Evolutionary conservation across 1,140 invertebrate species (phyloP), one percentile per base, ranked within the genome.

Genomic region (Hypothenemus hampei): DNA sequence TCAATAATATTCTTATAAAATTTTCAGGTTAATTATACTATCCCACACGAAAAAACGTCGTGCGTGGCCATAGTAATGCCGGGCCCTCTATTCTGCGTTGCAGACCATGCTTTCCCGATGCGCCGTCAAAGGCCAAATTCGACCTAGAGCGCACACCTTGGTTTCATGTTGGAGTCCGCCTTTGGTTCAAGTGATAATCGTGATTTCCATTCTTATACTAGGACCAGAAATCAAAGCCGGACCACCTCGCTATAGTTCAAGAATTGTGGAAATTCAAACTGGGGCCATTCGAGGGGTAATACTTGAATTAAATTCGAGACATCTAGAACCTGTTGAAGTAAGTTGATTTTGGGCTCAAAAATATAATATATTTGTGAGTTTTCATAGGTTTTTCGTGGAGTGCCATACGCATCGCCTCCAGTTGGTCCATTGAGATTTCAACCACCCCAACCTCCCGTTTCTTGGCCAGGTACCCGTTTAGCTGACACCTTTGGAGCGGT

Each of bases 351-450:
- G n/a, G n/a, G n/a, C n/a, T n/a, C n/a, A n/a, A n/a, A n/a, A n/a
- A n/a, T n/a, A n/a, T n/a, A n/a, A n/a, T n/a, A n/a, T n/a, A n/a
- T n/a, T n/a, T n/a, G n/a, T n/a, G n/a, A n/a, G n/a, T 15, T 43
- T 43, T 31, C 24, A 33, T n/a, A 61, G 59, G 61, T 58, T 33
- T 91, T 84, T 72, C 83, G 78, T 58, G 89, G 79, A 51, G 84
- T 94, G 39, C 90, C 89, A 3, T 95, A 93, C 76, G 91, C 88
- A 0, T 84, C 87, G 11, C 80, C 83, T 16, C 89, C 89, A 3
- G 72, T 81, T 1, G 83, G 82, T n/a, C 75, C 78, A 10, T 72
- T 87, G 24, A 43, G 62, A 18, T 85, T 90, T 61, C 81, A 81
- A 53, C 77, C 83, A 11, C 84, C 87, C 20, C 77, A 79, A 33